Evolutionary conservation across 2,113 vertebrate genomes (phyloP).

Genomic region (Abramis brama): DNA sequence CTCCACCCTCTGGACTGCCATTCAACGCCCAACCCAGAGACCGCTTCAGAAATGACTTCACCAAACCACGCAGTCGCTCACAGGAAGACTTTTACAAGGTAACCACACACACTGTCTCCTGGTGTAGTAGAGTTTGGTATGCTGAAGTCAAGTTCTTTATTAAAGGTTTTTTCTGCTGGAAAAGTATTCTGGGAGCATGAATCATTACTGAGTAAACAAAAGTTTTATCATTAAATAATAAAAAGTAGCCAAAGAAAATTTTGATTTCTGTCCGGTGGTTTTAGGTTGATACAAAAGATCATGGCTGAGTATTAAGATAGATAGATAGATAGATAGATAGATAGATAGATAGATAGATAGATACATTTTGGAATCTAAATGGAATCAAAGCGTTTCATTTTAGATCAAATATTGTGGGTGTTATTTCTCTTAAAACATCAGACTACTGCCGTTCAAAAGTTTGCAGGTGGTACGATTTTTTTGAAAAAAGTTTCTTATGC

Average conservation of each 20-base stretch:
- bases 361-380: background rate
- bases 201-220: background rate
- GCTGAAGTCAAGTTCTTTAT: background rate
- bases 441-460: background rate
- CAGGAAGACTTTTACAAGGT: conserved; percentile 81
- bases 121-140: conserved; percentile 16
- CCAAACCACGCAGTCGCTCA: conserved; percentile 73
- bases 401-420: background rate
- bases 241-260: background rate
- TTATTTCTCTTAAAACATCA: background rate
- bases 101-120: conserved; percentile 31
- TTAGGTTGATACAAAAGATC: background rate
- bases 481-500: background rate
- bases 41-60: conserved; percentile 81
- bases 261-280: background rate
- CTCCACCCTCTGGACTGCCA: conserved; percentile 80
- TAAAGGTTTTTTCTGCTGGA: background rate
- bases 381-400: background rate
- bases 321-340: background rate
- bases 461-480: background rate
- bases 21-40: conserved; percentile 82
- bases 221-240: background rate
- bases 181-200: background rate
- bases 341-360: too few relatives aligned
- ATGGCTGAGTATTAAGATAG: background rate